Percentiles rank a stretch among this genome's conserved stretches.
Evolutionary conservation across 1,140 invertebrate genomes (phyloP).

Genomic region (Drosophila mauritiana): DNA sequence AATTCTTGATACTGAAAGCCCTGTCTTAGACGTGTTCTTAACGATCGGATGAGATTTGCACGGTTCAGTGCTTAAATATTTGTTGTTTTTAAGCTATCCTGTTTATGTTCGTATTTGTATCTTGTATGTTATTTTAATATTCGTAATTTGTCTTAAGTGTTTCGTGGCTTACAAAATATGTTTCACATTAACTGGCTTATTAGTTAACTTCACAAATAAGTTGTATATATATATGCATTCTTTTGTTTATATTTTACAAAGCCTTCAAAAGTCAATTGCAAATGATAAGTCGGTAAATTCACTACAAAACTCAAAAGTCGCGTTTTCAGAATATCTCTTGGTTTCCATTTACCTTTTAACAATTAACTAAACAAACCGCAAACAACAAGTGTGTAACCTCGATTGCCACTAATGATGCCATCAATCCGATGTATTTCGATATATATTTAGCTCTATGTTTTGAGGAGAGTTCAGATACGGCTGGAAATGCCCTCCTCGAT

Average conservation of each 20-base stretch:
- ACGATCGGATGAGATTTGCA: slow-evolving; percentile 28
- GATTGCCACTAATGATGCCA: slow-evolving; percentile 70
- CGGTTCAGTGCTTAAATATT: slow-evolving; percentile 28
- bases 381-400: slow-evolving; percentile 64
- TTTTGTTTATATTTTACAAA: slow-evolving; percentile 56
- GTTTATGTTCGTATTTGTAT: slow-evolving; percentile 50
- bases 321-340: slow-evolving; percentile 33
- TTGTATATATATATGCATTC: slow-evolving; percentile 38
- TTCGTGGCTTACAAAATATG: slow-evolving; percentile 51
- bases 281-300: slow-evolving; percentile 54
- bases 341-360: slow-evolving; percentile 56
- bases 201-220: slow-evolving; percentile 53
- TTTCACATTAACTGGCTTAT: slow-evolving; percentile 65
- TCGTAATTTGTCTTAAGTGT: slow-evolving; percentile 47
- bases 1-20: slow-evolving; percentile 4
- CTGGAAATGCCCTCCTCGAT: slow-evolving; percentile 54
- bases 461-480: slow-evolving; percentile 36
- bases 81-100: slow-evolving; percentile 36
- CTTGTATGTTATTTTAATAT: slow-evolving; percentile 47
- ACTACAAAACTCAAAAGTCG: slow-evolving; percentile 46
- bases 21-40: slow-evolving; percentile 5
- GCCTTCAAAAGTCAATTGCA: slow-evolving; percentile 72
- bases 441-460: slow-evolving; percentile 46
- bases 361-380: slow-evolving; percentile 77
- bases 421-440: slow-evolving; percentile 34